A percentile compares a stretch with the other conserved stretches of the same genome.
Conservation (phyloP, 2,888 invertebrate genomes). For the Eristalis tenax region DNA sequence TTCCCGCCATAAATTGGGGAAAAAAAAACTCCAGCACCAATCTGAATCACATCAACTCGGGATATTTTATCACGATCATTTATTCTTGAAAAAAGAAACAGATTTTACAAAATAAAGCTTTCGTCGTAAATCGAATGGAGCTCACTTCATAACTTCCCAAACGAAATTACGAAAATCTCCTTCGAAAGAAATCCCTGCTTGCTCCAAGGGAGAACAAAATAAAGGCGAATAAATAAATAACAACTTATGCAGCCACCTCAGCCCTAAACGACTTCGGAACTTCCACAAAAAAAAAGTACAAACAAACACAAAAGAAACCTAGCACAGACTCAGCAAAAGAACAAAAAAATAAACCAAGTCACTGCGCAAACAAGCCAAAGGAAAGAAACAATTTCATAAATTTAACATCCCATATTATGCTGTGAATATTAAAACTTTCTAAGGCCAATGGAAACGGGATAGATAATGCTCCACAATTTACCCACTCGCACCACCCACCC, state of each 20-base stretch:
- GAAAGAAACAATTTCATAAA: conserved; percentile 41
- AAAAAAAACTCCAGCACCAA: not conserved
- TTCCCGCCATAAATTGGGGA: not conserved
- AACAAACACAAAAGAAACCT: not conserved
- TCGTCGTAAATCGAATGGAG: not conserved
- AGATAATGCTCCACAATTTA: not conserved
- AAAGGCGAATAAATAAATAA: not conserved
- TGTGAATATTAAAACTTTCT: conserved; percentile 21
- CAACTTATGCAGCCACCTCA: not conserved
- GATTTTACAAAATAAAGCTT: not conserved
- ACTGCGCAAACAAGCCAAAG: conserved; percentile 9
- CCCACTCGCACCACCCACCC: too few species aligned
- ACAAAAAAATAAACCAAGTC: not conserved
- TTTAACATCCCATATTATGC: conserved; percentile 27
- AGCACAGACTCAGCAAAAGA: not conserved
- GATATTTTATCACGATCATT: not conserved
- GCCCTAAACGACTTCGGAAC: not conserved
- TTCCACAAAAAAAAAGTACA: not conserved
- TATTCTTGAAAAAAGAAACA: not conserved
- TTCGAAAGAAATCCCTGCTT: not conserved
- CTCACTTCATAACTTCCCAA: not conserved
- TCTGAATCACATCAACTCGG: too few species aligned
- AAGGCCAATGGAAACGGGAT: conserved; percentile 14
- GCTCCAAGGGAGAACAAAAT: not conserved
- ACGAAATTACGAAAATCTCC: not conserved